Evolutionary conservation across 1,140 invertebrate genomes (phyloP).

Genomic region (Papilio polytes): DNA sequence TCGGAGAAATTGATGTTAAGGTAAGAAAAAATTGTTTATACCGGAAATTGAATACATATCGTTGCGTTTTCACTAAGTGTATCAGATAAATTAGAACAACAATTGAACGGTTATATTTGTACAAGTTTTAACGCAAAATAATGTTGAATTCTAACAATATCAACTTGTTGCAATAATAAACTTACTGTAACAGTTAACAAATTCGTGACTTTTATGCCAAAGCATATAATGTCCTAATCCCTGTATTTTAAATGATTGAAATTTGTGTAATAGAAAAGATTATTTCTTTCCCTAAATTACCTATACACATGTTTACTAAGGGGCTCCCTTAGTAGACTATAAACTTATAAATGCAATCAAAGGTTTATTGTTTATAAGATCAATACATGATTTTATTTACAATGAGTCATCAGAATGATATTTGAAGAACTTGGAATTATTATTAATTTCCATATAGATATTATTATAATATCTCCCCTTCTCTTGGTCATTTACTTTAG

Average conservation of each 20-base stretch:
- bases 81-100: conserved; percentile 26
- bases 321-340: not conserved
- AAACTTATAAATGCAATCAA: not conserved
- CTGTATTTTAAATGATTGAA: not conserved
- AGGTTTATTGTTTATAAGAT: too few relatives aligned
- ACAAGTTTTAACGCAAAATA: not conserved
- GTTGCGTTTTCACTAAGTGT: not conserved
- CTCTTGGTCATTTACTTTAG: too few relatives aligned
- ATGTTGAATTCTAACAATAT: not conserved
- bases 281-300: not conserved
- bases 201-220: not conserved
- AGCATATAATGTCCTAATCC: not conserved
- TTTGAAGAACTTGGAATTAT: too few relatives aligned
- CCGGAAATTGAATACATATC: not conserved
- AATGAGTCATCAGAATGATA: too few relatives aligned
- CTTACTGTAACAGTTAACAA: not conserved
- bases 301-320: not conserved
- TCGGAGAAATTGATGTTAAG: conserved; percentile 99
- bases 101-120: not conserved
- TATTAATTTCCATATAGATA: too few relatives aligned
- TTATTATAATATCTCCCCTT: too few relatives aligned
- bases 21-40: conserved; percentile 84
- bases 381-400: too few relatives aligned
- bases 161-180: not conserved
- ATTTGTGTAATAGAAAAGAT: too few relatives aligned